These are phyloP conservation scores for Oryzias sinensis DNA, from an alignment of 2,797 vertebrate genomes.

Conservation along the genomic window DNA sequence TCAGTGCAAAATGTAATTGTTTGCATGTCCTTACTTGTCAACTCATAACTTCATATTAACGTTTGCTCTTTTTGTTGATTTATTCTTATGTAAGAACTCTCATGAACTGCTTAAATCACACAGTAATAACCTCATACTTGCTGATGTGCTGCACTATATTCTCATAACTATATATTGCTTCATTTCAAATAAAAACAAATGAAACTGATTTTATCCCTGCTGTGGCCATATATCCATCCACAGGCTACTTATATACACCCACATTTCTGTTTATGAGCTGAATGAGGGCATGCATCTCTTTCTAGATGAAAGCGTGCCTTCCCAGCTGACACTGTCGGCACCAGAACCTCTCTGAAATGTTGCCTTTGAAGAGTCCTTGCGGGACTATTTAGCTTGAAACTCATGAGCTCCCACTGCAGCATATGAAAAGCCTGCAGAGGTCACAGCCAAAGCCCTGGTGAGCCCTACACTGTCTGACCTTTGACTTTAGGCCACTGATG, in stretches of 20 bases:
- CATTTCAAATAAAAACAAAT: conserved; percentile 4
- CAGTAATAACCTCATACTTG: background rate
- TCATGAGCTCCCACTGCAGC: conserved; percentile 27
- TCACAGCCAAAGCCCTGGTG: conserved; percentile 44
- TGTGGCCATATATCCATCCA: background rate
- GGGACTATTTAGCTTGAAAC: conserved; percentile 15
- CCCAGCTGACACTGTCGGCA: background rate
- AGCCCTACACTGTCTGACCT: conserved; percentile 35
- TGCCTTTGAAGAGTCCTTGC: conserved; percentile 33
- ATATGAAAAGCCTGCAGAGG: conserved; percentile 24
- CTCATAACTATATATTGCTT: background rate
- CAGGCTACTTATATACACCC: background rate
- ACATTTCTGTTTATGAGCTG: background rate
- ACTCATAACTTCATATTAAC: too few relatives aligned
- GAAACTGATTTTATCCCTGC: background rate
- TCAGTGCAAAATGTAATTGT: too few relatives aligned
- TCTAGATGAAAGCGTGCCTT: conserved; percentile 6
- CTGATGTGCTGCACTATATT: background rate
- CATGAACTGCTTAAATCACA: background rate
- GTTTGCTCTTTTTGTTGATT: background rate
- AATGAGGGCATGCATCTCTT: background rate
- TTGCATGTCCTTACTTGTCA: too few relatives aligned
- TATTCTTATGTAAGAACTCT: background rate
- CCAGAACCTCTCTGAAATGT: background rate
- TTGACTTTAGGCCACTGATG: conserved; percentile 24